A percentile compares a stretch with the other conserved stretches of the same genome.
Conservation (phyloP, 2,113 vertebrate genomes). For the Orientallactaga bullata region DNA sequence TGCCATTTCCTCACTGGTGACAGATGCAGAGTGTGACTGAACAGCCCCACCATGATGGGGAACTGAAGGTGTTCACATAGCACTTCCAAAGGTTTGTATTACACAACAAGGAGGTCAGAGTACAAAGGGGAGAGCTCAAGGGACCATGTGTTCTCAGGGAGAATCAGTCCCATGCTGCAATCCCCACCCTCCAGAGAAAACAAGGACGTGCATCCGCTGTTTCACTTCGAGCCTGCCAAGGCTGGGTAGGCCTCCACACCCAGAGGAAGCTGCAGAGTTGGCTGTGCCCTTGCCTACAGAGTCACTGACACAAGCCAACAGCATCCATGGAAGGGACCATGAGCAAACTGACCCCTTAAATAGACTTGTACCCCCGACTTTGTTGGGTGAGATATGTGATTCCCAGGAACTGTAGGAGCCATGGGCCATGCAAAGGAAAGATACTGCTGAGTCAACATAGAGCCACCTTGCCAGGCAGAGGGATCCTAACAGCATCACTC, state of each 20-base stretch:
- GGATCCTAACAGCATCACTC: neutral
- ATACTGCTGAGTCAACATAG: neutral
- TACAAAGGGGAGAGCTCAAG: neutral
- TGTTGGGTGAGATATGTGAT: neutral
- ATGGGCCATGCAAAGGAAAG: neutral
- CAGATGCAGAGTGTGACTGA: neutral
- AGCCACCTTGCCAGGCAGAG: neutral
- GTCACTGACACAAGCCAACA: neutral
- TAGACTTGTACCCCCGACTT: neutral
- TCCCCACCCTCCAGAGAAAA: neutral
- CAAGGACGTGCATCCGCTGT: neutral
- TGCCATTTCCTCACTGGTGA: neutral
- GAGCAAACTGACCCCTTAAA: neutral
- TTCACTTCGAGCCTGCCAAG: neutral
- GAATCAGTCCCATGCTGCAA: too few relatives aligned
- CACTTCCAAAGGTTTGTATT: neutral
- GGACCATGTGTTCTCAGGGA: neutral
- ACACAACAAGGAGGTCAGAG: neutral
- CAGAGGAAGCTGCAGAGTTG: neutral
- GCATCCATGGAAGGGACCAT: neutral
- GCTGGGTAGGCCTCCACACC: fast-evolving
- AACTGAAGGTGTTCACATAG: neutral
- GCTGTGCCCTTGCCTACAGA: neutral
- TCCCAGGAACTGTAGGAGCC: neutral
- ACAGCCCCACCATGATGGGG: too few relatives aligned